Evolutionary conservation across 2,797 vertebrate species (phyloP).

Genomic region (Antennarius maculatus): DNA sequence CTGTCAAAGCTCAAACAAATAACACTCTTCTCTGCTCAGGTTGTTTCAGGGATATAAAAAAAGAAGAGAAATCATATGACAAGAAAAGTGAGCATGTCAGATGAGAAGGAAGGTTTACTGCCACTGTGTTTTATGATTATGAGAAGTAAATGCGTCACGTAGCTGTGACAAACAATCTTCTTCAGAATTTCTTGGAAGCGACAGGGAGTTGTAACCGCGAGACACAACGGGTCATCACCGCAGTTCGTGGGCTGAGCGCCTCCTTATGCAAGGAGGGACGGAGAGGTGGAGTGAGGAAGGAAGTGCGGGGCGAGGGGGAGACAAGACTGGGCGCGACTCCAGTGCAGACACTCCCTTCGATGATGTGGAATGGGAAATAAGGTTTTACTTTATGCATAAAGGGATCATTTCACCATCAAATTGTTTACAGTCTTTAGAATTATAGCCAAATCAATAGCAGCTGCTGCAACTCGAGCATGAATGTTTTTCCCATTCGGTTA

Average conservation of each 20-base stretch:
- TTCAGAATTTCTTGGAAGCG: constrained; percentile 54
- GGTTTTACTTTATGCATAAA: constrained; percentile 60
- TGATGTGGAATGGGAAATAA: constrained; percentile 52
- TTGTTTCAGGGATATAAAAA: constrained; percentile 9
- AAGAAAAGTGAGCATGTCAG: constrained; percentile 32
- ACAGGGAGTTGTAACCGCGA: constrained; percentile 20
- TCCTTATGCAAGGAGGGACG: constrained; percentile 48
- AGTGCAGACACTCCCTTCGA: constrained; percentile 62
- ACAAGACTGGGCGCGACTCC: constrained; percentile 62
- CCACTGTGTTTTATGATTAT: constrained; percentile 30
- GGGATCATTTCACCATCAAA: constrained; percentile 58
- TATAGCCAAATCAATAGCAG: constrained; percentile 51
- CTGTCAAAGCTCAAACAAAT: constrained; percentile 10
- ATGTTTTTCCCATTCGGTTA: constrained; percentile 4
- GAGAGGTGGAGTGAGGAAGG: constrained; percentile 43
- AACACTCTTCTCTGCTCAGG: constrained; percentile 2
- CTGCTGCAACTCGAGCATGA: constrained; percentile 37
- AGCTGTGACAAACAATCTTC: constrained; percentile 24
- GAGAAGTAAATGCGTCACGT: constrained; percentile 15
- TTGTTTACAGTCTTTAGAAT: constrained; percentile 48
- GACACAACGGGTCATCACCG: constrained; percentile 45
- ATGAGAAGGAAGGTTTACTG: constrained; percentile 27
- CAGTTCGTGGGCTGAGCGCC: constrained; percentile 35
- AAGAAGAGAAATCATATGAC: constrained; percentile 3
- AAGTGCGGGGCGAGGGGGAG: constrained; percentile 43